A percentile compares a stretch with the other conserved stretches of the same genome.
These are phyloP conservation scores for Oxycera nigricornis DNA, from an alignment of 2,888 invertebrate species.

Conservation along the genomic window DNA sequence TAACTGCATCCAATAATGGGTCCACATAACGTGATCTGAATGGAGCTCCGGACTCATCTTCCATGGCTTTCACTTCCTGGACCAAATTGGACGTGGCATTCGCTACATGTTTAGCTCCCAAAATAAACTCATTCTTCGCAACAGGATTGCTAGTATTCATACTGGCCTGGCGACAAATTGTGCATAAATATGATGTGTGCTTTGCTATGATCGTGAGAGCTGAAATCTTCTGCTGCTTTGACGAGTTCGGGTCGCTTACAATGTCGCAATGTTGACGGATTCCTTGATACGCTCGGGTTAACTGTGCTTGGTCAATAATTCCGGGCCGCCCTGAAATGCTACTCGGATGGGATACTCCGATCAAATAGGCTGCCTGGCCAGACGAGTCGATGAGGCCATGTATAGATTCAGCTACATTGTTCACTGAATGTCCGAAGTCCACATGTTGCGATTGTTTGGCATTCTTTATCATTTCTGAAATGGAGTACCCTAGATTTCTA, in stretches of 20 bases:
- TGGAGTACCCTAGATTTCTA: constrained; percentile 83
- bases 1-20: constrained; percentile 89
- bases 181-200: constrained; percentile 94
- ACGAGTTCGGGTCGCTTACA: constrained; percentile 73
- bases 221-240: constrained; percentile 84
- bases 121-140: constrained; percentile 95
- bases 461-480: constrained; percentile 93
- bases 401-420: constrained; percentile 84
- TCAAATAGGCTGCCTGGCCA: constrained; percentile 93
- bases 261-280: constrained; percentile 89
- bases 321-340: constrained; percentile 89
- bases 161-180: constrained; percentile 92
- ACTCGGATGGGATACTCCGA: constrained; percentile 90
- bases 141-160: constrained; percentile 88
- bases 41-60: constrained; percentile 81
- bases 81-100: constrained; percentile 94
- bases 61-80: constrained; percentile 90
- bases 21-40: constrained; percentile 80
- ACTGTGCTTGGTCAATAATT: constrained; percentile 86
- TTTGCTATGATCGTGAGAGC: constrained; percentile 95
- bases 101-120: constrained; percentile 96
- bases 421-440: constrained; percentile 83
- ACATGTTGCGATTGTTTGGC: constrained; percentile 88
- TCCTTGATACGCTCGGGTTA: constrained; percentile 86
- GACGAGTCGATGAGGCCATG: constrained; percentile 92